Percentiles rank a stretch among this genome's conserved stretches.
These are phyloP conservation scores for Babylonia areolata DNA, from an alignment of 1,140 invertebrate species.

Conservation along the genomic window DNA sequence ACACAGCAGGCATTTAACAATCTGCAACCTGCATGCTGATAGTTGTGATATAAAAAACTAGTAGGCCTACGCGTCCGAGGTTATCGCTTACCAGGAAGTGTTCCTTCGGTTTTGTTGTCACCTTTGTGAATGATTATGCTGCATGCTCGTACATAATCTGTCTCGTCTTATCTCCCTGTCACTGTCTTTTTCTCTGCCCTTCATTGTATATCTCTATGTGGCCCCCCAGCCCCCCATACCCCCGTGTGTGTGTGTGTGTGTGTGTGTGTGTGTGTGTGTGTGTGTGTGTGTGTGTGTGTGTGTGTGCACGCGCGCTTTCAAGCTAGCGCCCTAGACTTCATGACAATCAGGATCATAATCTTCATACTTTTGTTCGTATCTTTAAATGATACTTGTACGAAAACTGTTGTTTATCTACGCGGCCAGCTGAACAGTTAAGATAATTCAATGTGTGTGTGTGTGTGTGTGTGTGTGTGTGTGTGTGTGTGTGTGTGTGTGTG, in stretches of 20 bases:
- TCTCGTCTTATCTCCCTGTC: too few relatives aligned
- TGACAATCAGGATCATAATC: too few relatives aligned
- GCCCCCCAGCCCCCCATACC: not conserved
- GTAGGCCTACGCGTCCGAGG: too few relatives aligned
- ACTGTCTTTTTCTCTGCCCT: not conserved
- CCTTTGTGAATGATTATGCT: too few relatives aligned
- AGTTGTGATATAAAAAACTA: too few relatives aligned
- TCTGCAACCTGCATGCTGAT: too few relatives aligned
- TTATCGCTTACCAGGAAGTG: too few relatives aligned
- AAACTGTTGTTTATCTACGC: not conserved
- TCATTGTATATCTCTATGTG: not conserved
- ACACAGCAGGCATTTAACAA: too few relatives aligned
- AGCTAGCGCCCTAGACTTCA: not conserved
- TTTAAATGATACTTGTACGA: not conserved
- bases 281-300: not conserved
- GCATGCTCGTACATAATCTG: too few relatives aligned
- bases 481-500: constrained; percentile 21
- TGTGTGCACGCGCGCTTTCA: not conserved
- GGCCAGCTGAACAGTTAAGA: not conserved
- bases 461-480: constrained; percentile 25
- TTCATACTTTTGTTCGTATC: not conserved
- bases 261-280: not conserved
- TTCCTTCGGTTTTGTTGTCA: too few relatives aligned
- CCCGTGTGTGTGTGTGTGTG: not conserved
- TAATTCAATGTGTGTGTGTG: constrained; percentile 8